Evolutionary conservation across 37 sponge, comb jelly and placozoan genomes (phyloP).

Genomic region (Cliona cf. orientalis): DNA sequence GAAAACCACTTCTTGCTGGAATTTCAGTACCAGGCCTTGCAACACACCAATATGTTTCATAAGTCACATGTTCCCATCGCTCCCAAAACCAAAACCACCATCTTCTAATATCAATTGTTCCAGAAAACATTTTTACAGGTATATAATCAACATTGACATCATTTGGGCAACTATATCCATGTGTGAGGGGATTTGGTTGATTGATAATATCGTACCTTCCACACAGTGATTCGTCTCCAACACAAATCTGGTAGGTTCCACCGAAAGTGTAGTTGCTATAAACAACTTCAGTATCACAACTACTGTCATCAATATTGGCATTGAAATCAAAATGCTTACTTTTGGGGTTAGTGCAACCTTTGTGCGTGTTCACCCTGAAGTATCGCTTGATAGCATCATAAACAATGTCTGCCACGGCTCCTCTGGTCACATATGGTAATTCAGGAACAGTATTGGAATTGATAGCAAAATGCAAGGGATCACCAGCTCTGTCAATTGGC

Average conservation of each 20-base stretch:
- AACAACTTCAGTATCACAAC: constrained; percentile 15
- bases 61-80: not conserved
- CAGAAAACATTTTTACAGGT: not conserved
- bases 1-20: constrained; percentile 32
- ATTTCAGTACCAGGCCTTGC: constrained; percentile 3
- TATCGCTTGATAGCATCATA: constrained; percentile 46
- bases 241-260: constrained; percentile 69
- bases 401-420: constrained; percentile 28
- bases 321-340: constrained; percentile 52
- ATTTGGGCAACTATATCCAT: constrained; percentile 42
- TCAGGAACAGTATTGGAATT: constrained; percentile 54
- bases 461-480: constrained; percentile 57
- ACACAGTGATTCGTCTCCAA: not conserved
- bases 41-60: constrained; percentile 68
- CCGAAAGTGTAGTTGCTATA: constrained; percentile 53
- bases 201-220: constrained; percentile 11
- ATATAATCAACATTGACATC: constrained; percentile 27
- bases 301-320: constrained; percentile 60
- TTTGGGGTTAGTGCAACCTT: constrained; percentile 55
- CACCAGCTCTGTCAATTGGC: constrained; percentile 64
- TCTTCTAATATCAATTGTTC: not conserved
- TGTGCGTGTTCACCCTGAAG: constrained; percentile 62
- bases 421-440: constrained; percentile 30
- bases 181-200: constrained; percentile 66
- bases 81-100: not conserved